phyloP scores from a whole-genome alignment of 2,797 vertebrate species.

The Protonibea diacanthus region DNA sequence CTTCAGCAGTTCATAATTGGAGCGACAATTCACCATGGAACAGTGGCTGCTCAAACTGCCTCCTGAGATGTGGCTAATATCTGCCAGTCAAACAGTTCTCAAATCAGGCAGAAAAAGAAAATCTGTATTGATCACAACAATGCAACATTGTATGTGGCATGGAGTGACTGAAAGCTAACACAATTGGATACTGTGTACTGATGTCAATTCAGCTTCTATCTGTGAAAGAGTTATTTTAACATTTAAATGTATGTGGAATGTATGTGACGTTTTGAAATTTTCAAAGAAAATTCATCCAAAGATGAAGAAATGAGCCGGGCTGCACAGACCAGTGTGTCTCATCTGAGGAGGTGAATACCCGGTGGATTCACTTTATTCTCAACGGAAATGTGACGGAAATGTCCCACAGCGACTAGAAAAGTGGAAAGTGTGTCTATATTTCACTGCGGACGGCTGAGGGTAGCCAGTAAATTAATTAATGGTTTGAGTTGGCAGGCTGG shows the following conservation, averaged over 20 bases:
- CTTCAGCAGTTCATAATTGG: constrained; percentile 83
- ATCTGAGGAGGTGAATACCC: no score
- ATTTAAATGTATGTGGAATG: not conserved
- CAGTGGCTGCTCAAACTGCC: constrained; percentile 66
- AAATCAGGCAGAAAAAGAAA: constrained; percentile 47
- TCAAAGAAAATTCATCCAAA: not conserved
- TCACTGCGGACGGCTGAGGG: no score
- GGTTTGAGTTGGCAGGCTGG: no score
- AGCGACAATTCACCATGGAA: constrained; percentile 74
- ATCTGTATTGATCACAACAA: constrained; percentile 19
- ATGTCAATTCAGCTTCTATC: not conserved
- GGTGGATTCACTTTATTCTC: no score
- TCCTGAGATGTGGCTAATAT: constrained; percentile 72
- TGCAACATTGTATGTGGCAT: constrained; percentile 1
- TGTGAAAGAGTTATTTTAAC: not conserved
- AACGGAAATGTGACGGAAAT: no score
- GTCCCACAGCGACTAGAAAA: no score
- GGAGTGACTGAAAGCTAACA: not conserved
- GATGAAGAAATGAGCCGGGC: no score
- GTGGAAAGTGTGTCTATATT: no score
- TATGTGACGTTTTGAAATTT: not conserved
- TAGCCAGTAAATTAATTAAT: no score
- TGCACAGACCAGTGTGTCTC: no score
- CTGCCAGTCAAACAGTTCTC: constrained; percentile 56
- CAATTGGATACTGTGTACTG: not conserved